Evolutionary conservation across 2,113 vertebrate genomes (phyloP), one percentile per base, ranked within the genome.

Genomic region (Xenopus borealis): DNA sequence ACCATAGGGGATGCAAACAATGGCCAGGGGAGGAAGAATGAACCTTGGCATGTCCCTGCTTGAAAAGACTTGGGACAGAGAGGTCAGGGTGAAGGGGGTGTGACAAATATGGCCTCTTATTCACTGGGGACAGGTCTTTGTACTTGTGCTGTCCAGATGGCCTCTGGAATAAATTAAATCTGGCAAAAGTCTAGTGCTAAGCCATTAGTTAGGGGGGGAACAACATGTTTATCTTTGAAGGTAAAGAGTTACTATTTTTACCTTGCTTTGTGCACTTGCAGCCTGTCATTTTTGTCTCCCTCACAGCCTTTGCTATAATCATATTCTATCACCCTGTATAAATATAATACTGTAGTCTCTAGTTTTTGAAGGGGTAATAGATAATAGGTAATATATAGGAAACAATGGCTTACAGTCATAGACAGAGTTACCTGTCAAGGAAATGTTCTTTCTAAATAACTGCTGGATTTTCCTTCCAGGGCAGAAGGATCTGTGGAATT

Each of bases 21-120:
- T 77, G 67, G 74, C 44, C 45, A 69, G 68, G 84, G 83, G 85
- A 82, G 80, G 82, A 75, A 77, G 67, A 77, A 77, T 70, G 59
- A 69, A 77, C 66, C 74, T 70, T 70, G 66, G 66, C 74, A 64
- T 77, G 74, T 77, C 67, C 67, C 67, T 70, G 67, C 62, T 77
- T 77, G 86, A 88, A 86, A 89, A 85, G 88, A 89, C 86, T 80
- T 88, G 86, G 86, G 82, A 85, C 30, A 53, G 82, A 86, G 87
- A 85, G 91, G 89, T 90, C 86, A 78, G 84, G 86, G 77, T 80
- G 87, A 86, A 88, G 92, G 92, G 66, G 85, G 89, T 94, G 92
- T 95, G 94, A 95, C 92, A 94, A 94, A 95, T 90, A 85, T 69
- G 79, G 81, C 78, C 23, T 85, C 88, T 93, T 92, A 93, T 87